A percentile compares a stretch with the other conserved stretches of the same genome.
These are phyloP conservation scores for Myripristis murdjan DNA, from an alignment of 2,797 vertebrate species.

Conservation along the genomic window DNA sequence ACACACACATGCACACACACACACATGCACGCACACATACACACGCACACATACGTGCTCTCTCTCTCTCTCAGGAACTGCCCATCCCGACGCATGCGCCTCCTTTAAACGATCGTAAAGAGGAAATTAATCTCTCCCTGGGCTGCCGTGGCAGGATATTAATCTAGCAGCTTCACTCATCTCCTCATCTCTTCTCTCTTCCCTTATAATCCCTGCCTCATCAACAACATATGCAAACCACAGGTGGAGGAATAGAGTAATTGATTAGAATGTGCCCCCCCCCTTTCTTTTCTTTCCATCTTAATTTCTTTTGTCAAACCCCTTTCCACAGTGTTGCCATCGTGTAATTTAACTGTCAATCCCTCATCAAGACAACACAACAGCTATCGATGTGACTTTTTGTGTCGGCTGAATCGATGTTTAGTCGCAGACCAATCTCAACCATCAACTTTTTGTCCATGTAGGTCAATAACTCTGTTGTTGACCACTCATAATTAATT, in stretches of 20 bases:
- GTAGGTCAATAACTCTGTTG: conserved; percentile 30
- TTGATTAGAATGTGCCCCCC: conserved; percentile 55
- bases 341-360: conserved; percentile 26
- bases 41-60: too few relatives aligned
- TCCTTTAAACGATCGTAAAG: conserved; percentile 76
- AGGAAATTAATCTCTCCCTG: conserved; percentile 83
- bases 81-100: conserved; percentile 40
- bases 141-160: conserved; percentile 82
- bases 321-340: conserved; percentile 25
- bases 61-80: conserved; percentile 36
- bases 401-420: too few relatives aligned
- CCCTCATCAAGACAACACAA: too few relatives aligned
- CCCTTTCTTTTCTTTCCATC: too few relatives aligned
- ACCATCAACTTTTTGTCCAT: conserved; percentile 26
- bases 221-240: conserved; percentile 74
- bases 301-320: conserved; percentile 27
- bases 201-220: conserved; percentile 78
- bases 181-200: conserved; percentile 66
- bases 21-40: too few relatives aligned
- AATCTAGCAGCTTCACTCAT: conserved; percentile 81
- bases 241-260: conserved; percentile 66
- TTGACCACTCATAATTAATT: too few relatives aligned
- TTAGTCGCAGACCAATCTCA: conserved; percentile 20
- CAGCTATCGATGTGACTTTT: too few relatives aligned
- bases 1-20: too few relatives aligned